Evolutionary conservation across 2,888 invertebrate species (phyloP).

Genomic region (Camponotus fellah): DNA sequence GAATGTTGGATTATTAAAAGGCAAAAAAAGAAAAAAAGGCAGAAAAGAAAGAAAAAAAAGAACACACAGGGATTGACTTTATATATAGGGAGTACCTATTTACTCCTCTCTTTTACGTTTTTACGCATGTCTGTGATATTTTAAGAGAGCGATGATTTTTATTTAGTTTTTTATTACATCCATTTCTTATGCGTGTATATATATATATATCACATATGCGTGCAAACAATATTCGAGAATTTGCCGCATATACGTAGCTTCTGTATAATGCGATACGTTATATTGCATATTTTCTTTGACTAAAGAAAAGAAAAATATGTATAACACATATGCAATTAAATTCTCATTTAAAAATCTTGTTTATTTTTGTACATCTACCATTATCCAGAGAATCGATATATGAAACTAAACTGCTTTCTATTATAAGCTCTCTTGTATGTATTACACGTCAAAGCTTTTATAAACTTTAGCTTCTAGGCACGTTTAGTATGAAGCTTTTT

Average conservation of each 20-base stretch:
- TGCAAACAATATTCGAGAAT: constrained; percentile 18
- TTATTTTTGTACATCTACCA: constrained; percentile 31
- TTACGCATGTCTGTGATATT: constrained; percentile 67
- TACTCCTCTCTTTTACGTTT: constrained; percentile 47
- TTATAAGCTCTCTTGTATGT: not conserved
- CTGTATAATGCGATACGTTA: constrained; percentile 37
- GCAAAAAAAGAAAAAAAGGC: not conserved
- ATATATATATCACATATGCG: constrained; percentile 7
- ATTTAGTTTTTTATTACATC: constrained; percentile 51
- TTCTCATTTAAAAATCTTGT: constrained; percentile 29
- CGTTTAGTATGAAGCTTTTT: not conserved
- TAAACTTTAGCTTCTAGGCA: not conserved
- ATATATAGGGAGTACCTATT: constrained; percentile 35
- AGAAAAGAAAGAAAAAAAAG: not conserved
- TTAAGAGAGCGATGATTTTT: constrained; percentile 52
- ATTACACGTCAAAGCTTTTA: constrained; percentile 5
- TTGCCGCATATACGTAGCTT: constrained; percentile 17
- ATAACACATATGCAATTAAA: constrained; percentile 31
- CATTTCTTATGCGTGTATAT: constrained; percentile 31
- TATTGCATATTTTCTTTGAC: constrained; percentile 12
- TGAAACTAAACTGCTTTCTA: not conserved
- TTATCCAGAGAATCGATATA: constrained; percentile 3
- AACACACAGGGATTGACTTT: constrained; percentile 19
- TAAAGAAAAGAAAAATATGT: constrained; percentile 20
- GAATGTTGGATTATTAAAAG: constrained; percentile 45